These are phyloP conservation scores for Sakesphorus luctuosus DNA, from an alignment of 2,113 vertebrate species.

Conservation along the genomic window DNA sequence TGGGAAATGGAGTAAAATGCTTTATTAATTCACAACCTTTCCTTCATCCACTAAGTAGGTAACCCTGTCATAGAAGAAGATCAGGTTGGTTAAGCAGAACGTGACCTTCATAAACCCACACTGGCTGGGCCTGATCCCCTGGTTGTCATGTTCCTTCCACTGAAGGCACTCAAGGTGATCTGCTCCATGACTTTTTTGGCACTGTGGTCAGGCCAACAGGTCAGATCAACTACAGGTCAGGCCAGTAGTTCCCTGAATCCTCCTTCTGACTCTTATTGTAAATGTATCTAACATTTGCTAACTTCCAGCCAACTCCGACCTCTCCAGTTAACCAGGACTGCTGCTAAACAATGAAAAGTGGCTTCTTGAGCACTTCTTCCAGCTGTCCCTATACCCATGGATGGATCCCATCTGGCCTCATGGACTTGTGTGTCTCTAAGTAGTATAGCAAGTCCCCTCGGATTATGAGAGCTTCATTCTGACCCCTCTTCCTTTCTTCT, in stretches of 20 bases:
- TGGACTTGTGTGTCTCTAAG: not conserved
- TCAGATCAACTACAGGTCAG: not conserved
- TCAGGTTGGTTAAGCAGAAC: not conserved
- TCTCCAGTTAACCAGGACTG: not conserved
- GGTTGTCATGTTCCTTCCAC: not conserved
- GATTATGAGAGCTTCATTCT: not conserved
- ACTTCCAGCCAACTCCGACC: not conserved
- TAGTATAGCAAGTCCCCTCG: not conserved
- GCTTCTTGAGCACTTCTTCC: not conserved
- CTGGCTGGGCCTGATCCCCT: not conserved
- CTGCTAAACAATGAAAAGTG: not conserved
- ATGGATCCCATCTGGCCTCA: not conserved
- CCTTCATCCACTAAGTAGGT: not conserved
- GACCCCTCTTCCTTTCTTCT: not conserved
- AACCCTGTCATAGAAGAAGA: not conserved
- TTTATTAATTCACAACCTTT: not conserved
- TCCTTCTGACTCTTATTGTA: not conserved
- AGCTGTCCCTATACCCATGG: not conserved
- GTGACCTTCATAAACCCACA: not conserved
- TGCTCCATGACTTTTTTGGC: not conserved
- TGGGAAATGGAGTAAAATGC: not conserved
- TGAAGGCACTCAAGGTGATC: not conserved
- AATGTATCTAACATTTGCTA: not conserved
- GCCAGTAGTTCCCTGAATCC: not conserved
- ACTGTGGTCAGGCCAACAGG: not conserved